phyloP scores from a whole-genome alignment of 2,888 invertebrate genomes.

The Sinhomidia bicolor region DNA sequence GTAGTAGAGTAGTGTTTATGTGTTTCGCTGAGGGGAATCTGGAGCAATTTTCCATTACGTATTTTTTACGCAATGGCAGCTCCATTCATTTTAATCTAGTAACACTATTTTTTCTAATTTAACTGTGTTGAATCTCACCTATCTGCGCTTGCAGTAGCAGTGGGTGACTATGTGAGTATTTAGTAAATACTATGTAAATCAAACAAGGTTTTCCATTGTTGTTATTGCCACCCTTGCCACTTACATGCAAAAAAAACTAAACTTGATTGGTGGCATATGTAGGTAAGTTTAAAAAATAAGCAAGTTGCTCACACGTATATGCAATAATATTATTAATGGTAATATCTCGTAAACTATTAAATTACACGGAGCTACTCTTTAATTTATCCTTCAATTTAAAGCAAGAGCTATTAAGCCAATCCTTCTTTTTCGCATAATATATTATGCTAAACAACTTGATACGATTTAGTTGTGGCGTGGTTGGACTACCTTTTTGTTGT shows the following conservation, averaged over 20 bases:
- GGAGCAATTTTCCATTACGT: not conserved
- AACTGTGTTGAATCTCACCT: not conserved
- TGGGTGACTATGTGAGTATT: not conserved
- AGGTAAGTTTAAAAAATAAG: not conserved
- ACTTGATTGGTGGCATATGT: not conserved
- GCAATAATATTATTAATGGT: too few relatives aligned
- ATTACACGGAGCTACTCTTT: not conserved
- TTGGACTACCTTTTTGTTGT: not conserved
- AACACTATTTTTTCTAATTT: not conserved
- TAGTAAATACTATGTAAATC: not conserved
- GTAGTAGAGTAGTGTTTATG: not conserved
- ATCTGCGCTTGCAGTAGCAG: not conserved
- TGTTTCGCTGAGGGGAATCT: not conserved
- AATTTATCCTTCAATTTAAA: constrained; percentile 16
- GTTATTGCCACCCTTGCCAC: not conserved
- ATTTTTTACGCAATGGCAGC: not conserved
- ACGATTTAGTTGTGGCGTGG: not conserved
- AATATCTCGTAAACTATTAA: not conserved
- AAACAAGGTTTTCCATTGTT: not conserved
- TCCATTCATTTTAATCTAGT: not conserved
- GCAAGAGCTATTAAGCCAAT: not conserved
- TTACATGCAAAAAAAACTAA: not conserved
- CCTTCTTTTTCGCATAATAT: not conserved
- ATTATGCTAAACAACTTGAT: too few relatives aligned
- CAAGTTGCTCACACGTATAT: not conserved